Evolutionary conservation across 2,888 invertebrate genomes (phyloP).

Genomic region (Caenorhabditis sp.): DNA sequence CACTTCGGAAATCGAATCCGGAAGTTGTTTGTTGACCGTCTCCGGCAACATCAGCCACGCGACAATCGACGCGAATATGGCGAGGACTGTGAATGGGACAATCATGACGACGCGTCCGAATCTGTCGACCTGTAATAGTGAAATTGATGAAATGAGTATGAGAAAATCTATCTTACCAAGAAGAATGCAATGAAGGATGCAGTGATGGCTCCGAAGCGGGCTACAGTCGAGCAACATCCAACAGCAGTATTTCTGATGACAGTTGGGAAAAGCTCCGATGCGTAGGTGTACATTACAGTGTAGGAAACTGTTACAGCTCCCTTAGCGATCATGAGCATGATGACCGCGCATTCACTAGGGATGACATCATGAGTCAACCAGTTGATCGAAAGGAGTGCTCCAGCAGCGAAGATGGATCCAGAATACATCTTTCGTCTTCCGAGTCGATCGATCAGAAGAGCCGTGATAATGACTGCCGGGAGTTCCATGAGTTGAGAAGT

Average conservation of each 20-base stretch:
- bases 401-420: slow-evolving; percentile 70
- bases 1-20: slow-evolving; percentile 80
- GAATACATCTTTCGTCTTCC: slow-evolving; percentile 75
- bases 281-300: slow-evolving; percentile 91
- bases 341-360: slow-evolving; percentile 57
- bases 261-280: slow-evolving; percentile 93
- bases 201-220: slow-evolving; percentile 91
- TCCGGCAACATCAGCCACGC: slow-evolving; percentile 80
- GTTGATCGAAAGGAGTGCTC: slow-evolving; percentile 68
- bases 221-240: slow-evolving; percentile 91
- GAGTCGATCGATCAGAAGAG: slow-evolving; percentile 73
- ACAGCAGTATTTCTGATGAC: slow-evolving; percentile 92
- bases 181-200: slow-evolving; percentile 89
- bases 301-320: slow-evolving; percentile 91
- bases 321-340: slow-evolving; percentile 88
- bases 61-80: slow-evolving; percentile 75
- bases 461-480: slow-evolving; percentile 83
- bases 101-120: slow-evolving; percentile 78
- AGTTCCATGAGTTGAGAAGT: slow-evolving; percentile 85
- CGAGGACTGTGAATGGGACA: slow-evolving; percentile 79
- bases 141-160: neutral
- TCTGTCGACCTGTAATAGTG: slow-evolving; percentile 73
- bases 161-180: slow-evolving; percentile 71
- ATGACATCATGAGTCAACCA: slow-evolving; percentile 64
- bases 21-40: slow-evolving; percentile 78